These are phyloP conservation scores for Pseudeuparius sepicola DNA, from an alignment of 2,888 invertebrate genomes.

Conservation along the genomic window DNA sequence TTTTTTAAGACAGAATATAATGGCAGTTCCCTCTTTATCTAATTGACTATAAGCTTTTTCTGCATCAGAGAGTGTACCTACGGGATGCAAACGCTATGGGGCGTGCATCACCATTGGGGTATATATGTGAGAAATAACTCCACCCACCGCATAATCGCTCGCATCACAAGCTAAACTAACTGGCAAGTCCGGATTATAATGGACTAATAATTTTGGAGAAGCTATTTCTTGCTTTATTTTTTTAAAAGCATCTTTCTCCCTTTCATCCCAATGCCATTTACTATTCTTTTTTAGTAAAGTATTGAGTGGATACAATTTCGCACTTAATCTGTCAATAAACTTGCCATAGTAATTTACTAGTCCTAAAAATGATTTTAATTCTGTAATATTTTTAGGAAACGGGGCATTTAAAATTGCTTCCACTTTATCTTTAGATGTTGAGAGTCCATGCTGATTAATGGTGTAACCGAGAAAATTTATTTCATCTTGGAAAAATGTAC, in stretches of 20 bases:
- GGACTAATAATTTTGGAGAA: slow-evolving; percentile 19
- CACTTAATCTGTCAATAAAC: slow-evolving; percentile 20
- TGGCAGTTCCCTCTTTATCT: not conserved
- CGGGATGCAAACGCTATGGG: slow-evolving; percentile 18
- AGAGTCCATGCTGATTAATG: no score
- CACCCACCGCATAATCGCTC: slow-evolving; percentile 13
- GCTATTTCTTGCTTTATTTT: slow-evolving; percentile 21
- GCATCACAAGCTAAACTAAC: slow-evolving; percentile 17
- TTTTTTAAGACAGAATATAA: not conserved
- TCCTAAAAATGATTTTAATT: slow-evolving; percentile 28
- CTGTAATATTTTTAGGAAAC: slow-evolving; percentile 15
- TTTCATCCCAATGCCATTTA: slow-evolving; percentile 23
- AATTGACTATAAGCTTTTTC: slow-evolving; percentile 13
- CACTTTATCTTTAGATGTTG: no score
- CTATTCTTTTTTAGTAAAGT: slow-evolving; percentile 21
- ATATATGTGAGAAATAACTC: slow-evolving; percentile 14
- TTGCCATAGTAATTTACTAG: slow-evolving; percentile 30
- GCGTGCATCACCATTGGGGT: slow-evolving; percentile 6
- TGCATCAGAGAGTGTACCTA: slow-evolving; percentile 9
- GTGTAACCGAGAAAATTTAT: slow-evolving; percentile 24
- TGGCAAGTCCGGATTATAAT: slow-evolving; percentile 19
- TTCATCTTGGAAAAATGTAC: slow-evolving; percentile 19
- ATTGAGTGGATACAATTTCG: slow-evolving; percentile 2
- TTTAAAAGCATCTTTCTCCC: slow-evolving; percentile 24
- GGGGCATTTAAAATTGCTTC: slow-evolving; percentile 20